Base-by-base conservation (phyloP, 2,888 invertebrate species). In the Pomacea canaliculata region DNA sequence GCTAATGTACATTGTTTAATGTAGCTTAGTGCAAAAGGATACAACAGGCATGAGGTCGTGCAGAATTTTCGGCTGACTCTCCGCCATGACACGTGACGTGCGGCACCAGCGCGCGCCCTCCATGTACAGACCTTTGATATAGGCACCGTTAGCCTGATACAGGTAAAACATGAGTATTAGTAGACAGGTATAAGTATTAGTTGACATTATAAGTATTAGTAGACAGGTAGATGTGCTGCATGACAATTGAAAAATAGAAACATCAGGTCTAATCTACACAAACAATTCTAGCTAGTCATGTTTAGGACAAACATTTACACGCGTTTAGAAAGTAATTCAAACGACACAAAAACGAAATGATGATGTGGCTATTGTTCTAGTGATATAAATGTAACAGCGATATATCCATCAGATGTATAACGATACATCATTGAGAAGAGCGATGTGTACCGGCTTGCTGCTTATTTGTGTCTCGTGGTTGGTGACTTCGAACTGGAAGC, bases 81-180 rank as follows among this genome's bases (percentile, higher is more conserved):
- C 90, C 49, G 83, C 80, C 13, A 91, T 83, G 27, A 83, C 81
- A 62, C 83, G 82, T 51, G 77, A 81, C 51, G 83, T 76, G 18
- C 87, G 79, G 75, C 86, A 84, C 91, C 91, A 91, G n/a, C 89
- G 77, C 19, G 90, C 90, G 63, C 91, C 90, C 79, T 91, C 90
- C 83, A 91, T 86, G 78, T 81, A 90, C 76, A 91, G 80, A 2
- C 91, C 91, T 60, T 84, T 80, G 8, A 91, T 81, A 76, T 89
- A 90, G 18, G 90, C 90, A 70, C 91, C 91, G 81, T 86, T 88
- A 16, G 79, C 80, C 90, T 90, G 82, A 37, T 81, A 37, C 37
- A 37, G 37, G 37, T 76, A 71, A 63, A n/a, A 10, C 46, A 62
- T 67, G 16, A 27, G 23, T 67, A n/a, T 16, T 27, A n/a, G 67